Conservation (phyloP, 2,797 vertebrate species). For the Sebastes baramenuke region DNA sequence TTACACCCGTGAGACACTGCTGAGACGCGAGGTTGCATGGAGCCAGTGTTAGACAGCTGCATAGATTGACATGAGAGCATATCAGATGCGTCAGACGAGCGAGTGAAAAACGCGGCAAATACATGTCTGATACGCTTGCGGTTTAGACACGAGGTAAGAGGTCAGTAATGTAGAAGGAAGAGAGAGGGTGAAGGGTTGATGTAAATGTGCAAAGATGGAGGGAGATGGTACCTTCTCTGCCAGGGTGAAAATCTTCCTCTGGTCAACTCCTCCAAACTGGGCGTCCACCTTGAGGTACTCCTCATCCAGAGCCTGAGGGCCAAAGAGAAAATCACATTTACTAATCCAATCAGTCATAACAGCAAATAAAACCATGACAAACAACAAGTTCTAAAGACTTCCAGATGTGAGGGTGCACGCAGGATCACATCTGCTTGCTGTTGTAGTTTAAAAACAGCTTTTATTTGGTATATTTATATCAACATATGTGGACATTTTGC, state of each 20-base stretch:
- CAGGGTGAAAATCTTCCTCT: conserved; percentile 98
- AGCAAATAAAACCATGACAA: not conserved
- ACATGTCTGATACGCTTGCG: too few species aligned
- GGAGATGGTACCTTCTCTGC: conserved; percentile 91
- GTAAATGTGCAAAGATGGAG: not conserved
- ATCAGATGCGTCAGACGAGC: too few species aligned
- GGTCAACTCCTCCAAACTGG: conserved; percentile 97
- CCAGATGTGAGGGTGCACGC: not conserved
- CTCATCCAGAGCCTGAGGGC: conserved; percentile 92
- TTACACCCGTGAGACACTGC: too few species aligned
- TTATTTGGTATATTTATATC: not conserved
- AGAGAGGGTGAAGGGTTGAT: not conserved
- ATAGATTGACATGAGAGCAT: too few species aligned
- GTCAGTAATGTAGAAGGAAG: not conserved
- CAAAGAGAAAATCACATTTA: not conserved
- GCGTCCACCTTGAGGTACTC: conserved; percentile 97
- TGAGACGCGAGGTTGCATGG: too few species aligned
- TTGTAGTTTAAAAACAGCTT: not conserved
- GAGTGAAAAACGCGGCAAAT: too few species aligned
- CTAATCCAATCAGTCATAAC: not conserved
- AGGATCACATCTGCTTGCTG: not conserved
- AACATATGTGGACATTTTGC: not conserved
- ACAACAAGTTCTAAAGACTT: not conserved
- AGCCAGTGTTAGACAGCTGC: too few species aligned
- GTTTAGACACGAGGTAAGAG: too few species aligned